Base-by-base conservation (phyloP, 2,888 invertebrate genomes). In the Adelphocoris suturalis region DNA sequence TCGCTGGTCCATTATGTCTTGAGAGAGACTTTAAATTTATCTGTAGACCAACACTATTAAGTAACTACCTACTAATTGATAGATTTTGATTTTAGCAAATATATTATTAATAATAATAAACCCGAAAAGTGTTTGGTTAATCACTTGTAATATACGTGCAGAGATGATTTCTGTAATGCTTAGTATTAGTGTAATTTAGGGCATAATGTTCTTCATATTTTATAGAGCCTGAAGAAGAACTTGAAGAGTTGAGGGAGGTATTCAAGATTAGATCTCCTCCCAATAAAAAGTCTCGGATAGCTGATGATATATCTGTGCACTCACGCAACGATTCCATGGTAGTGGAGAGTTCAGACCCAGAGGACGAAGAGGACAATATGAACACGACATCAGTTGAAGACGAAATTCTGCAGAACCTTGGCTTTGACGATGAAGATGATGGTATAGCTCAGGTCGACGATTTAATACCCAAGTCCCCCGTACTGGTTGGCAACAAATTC, bases 261-360 rank as follows among this genome's bases (percentile, higher is more conserved):
- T 89, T 48, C 82, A 82, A 61, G n/a, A 75, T 89, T 11, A 28
- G 19, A 14, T 89, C 89, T 27, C 89, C 89, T 5, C 89, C 89
- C 19, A n/a, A n/a, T n/a, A 86, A 86, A 47, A 86, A 75, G 47
- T 55, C 75, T 9, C 14, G 61, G n/a, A 48, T 48, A 48, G 16
- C 57, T n/a, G 28, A 28, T 4, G 85, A 61, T 27, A 11, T 9
- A 0, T 14, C 57, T 3, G 13, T 16, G 9, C 37, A 27, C 11
- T 75, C 19, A 11, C n/a, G 16, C 61, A 86, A 16, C 13, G n/a
- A 16, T 16, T 61, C 80, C 9, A 0, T 46, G 2, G 37, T 78
- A 2, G 55, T 88, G 3, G 88, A 80, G 28, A 78, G 80, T 80
- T 88, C 88, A 4, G 81, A 88, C 55, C 55, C 78, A 14, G 88